These are phyloP conservation scores for Synanthedon myopaeformis DNA, from an alignment of 2,888 invertebrate genomes.

Conservation along the genomic window DNA sequence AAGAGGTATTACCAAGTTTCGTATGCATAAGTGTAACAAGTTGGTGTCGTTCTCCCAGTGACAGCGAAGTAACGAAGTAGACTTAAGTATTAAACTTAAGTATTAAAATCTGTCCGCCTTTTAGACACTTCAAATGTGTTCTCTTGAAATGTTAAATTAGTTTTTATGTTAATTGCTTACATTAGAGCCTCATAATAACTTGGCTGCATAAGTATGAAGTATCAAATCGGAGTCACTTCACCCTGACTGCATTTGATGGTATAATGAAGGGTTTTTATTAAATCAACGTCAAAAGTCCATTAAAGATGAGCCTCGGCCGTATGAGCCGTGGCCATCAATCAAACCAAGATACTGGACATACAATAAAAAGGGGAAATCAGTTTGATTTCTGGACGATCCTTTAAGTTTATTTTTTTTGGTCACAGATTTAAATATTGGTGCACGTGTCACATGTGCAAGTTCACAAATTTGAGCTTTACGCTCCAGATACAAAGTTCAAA, in stretches of 20 bases:
- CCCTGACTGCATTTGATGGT: constrained; percentile 34
- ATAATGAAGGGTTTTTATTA: constrained; percentile 68
- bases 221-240: constrained; percentile 11
- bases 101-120: no score
- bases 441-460: background rate
- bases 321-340: constrained; percentile 50
- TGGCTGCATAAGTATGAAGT: constrained; percentile 23
- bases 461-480: background rate
- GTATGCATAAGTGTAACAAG: no score
- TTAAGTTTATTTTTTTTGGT: constrained; percentile 11
- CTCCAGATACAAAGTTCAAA: background rate
- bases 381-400: constrained; percentile 7
- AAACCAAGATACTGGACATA: constrained; percentile 36
- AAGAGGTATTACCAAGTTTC: no score
- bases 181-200: constrained; percentile 8
- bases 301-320: constrained; percentile 40
- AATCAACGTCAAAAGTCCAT: constrained; percentile 68
- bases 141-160: background rate
- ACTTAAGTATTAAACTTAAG: no score
- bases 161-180: constrained; percentile 14
- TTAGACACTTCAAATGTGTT: no score
- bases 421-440: constrained; percentile 23
- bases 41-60: no score
- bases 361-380: constrained; percentile 15
- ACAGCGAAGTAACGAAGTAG: no score